Evolutionary conservation across 2,797 vertebrate species (phyloP).

Genomic region (Acipenser transmontanus): DNA sequence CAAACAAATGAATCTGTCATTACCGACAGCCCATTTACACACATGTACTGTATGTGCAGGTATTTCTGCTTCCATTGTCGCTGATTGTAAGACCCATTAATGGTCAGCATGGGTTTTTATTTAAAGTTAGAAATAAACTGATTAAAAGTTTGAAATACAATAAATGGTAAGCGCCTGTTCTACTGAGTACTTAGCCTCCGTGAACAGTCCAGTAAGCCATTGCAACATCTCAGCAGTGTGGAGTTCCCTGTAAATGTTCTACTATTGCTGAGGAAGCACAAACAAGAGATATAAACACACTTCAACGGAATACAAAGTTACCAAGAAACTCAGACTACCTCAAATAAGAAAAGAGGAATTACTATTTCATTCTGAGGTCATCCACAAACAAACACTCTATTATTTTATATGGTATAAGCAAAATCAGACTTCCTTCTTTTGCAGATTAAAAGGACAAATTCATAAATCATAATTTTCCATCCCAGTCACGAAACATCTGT

Average conservation of each 20-base stretch:
- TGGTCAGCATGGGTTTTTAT: too few relatives aligned
- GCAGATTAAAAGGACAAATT: constrained; percentile 3
- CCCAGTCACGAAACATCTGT: constrained; percentile 4
- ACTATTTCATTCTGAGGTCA: neutral
- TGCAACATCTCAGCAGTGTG: neutral
- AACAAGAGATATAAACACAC: neutral
- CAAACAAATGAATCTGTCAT: too few relatives aligned
- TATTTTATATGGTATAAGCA: constrained; percentile 2
- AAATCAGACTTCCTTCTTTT: neutral
- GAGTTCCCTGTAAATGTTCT: neutral
- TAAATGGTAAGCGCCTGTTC: too few relatives aligned
- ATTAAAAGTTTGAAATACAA: too few relatives aligned
- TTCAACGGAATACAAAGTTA: neutral
- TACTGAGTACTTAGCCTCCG: neutral
- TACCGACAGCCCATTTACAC: too few relatives aligned
- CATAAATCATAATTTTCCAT: constrained; percentile 3
- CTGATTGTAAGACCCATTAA: too few relatives aligned
- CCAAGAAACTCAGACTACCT: too few relatives aligned
- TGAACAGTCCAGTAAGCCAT: neutral
- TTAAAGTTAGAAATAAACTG: too few relatives aligned
- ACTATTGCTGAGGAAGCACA: neutral
- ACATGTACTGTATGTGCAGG: too few relatives aligned
- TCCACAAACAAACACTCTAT: neutral
- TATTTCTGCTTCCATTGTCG: too few relatives aligned
- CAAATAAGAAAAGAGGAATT: neutral